A percentile compares a stretch with the other conserved stretches of the same genome.
phyloP scores from a whole-genome alignment of 2,113 vertebrate genomes.

The Lampris megalopsis region DNA sequence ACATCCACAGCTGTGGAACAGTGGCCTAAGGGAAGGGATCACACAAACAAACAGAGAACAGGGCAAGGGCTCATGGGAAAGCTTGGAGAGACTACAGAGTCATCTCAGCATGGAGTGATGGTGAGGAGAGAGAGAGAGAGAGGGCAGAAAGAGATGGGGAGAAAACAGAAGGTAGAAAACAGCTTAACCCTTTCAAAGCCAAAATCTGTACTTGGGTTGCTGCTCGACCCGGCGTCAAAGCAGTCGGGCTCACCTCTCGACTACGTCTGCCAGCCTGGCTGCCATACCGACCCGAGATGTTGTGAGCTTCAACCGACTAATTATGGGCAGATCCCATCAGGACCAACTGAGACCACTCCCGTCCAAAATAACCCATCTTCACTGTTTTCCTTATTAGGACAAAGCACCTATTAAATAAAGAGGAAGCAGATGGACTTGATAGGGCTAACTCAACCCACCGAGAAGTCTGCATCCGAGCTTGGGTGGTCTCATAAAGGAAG shows the following conservation, averaged over 20 bases:
- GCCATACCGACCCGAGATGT: background rate
- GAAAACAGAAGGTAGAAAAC: constrained; percentile 29
- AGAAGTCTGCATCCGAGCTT: background rate
- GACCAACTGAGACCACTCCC: background rate
- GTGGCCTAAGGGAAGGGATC: constrained; percentile 77
- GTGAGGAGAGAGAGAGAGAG: constrained; percentile 25
- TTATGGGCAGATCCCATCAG: background rate
- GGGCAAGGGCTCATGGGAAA: constrained; percentile 75
- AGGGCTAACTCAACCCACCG: background rate
- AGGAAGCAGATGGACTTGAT: background rate
- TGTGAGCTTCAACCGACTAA: background rate
- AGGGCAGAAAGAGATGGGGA: constrained; percentile 39
- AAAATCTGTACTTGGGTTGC: background rate
- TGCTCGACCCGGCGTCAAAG: background rate
- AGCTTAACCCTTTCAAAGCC: constrained; percentile 38
- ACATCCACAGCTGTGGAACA: constrained; percentile 71
- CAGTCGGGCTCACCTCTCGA: background rate
- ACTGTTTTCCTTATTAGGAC: background rate
- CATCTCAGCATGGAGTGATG: constrained; percentile 60
- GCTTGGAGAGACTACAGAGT: constrained; percentile 75
- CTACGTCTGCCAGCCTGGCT: background rate
- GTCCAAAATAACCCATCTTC: background rate
- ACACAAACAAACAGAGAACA: constrained; percentile 79
- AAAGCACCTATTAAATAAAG: background rate
- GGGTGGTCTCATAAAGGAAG: background rate